A percentile compares a stretch with the other conserved stretches of the same genome.
phyloP scores from a whole-genome alignment of 2,888 invertebrate species.

The Halocaridina rubra region DNA sequence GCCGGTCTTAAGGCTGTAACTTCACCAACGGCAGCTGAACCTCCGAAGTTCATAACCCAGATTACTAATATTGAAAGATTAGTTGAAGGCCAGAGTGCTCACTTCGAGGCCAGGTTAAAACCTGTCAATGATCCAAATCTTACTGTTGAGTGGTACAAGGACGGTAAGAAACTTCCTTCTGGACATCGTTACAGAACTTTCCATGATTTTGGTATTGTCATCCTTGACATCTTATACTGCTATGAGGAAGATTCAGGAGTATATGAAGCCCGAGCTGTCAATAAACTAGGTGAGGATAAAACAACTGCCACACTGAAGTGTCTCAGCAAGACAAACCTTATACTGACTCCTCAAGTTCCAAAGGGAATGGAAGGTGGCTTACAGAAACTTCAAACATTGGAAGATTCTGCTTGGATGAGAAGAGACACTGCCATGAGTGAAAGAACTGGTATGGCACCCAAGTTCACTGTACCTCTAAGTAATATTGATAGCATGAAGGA shows the following conservation, averaged over 20 bases:
- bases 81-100: constrained; percentile 94
- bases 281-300: constrained; percentile 88
- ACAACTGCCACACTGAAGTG: constrained; percentile 88
- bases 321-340: constrained; percentile 87
- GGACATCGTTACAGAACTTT: constrained; percentile 97
- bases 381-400: constrained; percentile 91
- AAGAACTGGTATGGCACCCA: constrained; percentile 85
- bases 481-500: constrained; percentile 89
- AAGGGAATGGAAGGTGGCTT: constrained; percentile 94
- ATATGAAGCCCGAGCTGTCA: constrained; percentile 92
- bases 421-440: constrained; percentile 80
- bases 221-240: constrained; percentile 93
- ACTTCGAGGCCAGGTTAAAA: constrained; percentile 84
- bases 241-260: constrained; percentile 96
- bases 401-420: constrained; percentile 86
- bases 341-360: constrained; percentile 92
- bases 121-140: constrained; percentile 95
- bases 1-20: constrained; percentile 66
- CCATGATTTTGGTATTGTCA: constrained; percentile 97
- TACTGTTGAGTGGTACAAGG: constrained; percentile 94
- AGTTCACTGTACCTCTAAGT: constrained; percentile 88
- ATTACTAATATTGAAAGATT: constrained; percentile 85
- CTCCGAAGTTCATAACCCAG: constrained; percentile 91
- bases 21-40: constrained; percentile 73
- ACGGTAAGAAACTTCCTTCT: constrained; percentile 89